Base-by-base conservation (phyloP, 2,888 invertebrate species). In the Pecten maximus region DNA sequence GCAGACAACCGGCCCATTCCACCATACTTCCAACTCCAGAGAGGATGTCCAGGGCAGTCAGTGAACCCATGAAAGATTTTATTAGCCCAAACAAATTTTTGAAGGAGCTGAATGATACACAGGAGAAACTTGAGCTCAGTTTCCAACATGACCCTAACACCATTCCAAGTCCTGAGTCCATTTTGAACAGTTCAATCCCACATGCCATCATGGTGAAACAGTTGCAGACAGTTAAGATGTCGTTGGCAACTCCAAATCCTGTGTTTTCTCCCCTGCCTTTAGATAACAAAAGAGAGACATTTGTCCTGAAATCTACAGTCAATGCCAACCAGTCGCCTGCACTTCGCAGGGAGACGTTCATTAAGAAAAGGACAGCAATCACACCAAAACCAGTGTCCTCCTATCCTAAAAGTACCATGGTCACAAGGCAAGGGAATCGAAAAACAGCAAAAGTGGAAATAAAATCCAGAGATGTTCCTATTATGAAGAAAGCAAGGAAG, bases 51-150 rank as follows among this genome's bases (percentile, higher is more conserved):
- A 8, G 74, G 0, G 28, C 35, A 6, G 35, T 44, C 12, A 12
- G 23, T 35, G 23, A 88, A 89, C 39, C 16, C 4, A n/a, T 87
- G 12, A 90, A 90, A 54, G 54, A 44, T 28, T 88, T 90, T 40
- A 92, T 95, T 28, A 95, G 94, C 89, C 94, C 94, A 3, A 94
- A 94, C 40, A 92, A 94, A n/a, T 95, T 95, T 89, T 50, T 95
- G 74, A 93, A 94, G 90, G 94, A 95, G 50, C 89, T 94, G 90
- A 92, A 90, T 39, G 90, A 88, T 35, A 91, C 92, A 40, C 90
- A 90, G 91, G 89, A 92, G n/a, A 88, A 40, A 39, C n/a, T 91
- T 8, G 28, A 40, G 44, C 28, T 39, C n/a, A 86, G 74, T 54
- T 48, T 87, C 23, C 88, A 88, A 48, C 40, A 88, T 12, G 50